Conservation (phyloP, 2,113 vertebrate species). For the Ia io region DNA sequence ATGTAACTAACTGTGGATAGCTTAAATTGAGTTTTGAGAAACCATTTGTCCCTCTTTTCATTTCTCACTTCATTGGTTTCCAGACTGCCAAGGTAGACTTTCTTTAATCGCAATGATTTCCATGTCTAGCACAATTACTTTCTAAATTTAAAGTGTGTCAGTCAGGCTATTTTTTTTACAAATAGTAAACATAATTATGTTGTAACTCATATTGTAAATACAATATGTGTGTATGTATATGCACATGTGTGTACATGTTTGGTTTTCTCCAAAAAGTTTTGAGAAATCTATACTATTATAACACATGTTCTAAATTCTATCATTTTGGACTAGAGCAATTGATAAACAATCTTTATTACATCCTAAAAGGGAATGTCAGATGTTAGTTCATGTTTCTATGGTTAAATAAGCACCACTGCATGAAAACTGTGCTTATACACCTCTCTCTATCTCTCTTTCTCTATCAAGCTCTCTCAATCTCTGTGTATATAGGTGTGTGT, state of each 20-base stretch:
- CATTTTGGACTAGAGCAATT: neutral
- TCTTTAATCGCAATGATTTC: neutral
- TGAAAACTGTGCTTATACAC: neutral
- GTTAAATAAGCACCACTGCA: neutral
- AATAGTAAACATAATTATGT: neutral
- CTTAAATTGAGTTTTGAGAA: neutral
- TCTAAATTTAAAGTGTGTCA: neutral
- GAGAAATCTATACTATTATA: too few relatives aligned
- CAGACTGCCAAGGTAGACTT: neutral
- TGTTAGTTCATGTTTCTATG: neutral
- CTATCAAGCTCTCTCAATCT: neutral
- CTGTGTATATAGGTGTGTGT: neutral
- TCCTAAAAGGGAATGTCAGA: neutral
- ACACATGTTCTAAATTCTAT: neutral
- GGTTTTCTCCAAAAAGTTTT: neutral
- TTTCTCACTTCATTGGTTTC: slow-evolving; percentile 8
- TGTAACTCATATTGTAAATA: neutral
- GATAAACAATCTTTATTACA: neutral
- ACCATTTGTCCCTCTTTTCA: neutral
- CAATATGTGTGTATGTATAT: neutral
- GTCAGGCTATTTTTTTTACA: neutral
- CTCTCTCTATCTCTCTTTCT: neutral
- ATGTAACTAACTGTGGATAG: neutral
- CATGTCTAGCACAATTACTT: neutral
- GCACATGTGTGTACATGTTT: neutral